Conservation (phyloP, 2,888 invertebrate genomes). For the Epicampocera succincta region DNA sequence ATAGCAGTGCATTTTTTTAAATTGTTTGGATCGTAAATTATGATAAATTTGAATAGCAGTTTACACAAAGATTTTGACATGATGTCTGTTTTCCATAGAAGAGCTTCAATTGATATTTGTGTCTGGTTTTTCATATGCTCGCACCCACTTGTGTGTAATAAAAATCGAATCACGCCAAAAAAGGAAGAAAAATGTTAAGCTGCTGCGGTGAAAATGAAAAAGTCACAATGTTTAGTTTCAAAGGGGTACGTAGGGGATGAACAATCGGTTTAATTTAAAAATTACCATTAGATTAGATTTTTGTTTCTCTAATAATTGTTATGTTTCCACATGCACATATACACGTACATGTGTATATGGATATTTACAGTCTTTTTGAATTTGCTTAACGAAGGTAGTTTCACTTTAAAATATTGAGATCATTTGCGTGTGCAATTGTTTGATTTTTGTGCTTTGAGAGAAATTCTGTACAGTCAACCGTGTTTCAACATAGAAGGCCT, state of each 20-base stretch:
- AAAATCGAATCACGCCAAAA: constrained; percentile 42
- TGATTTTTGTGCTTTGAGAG: not conserved
- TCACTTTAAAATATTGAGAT: constrained; percentile 40
- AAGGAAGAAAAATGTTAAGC: constrained; percentile 3
- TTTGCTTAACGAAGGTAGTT: constrained; percentile 48
- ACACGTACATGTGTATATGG: not conserved
- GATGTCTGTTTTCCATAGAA: constrained; percentile 37
- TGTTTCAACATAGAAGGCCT: constrained; percentile 5
- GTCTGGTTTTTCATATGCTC: constrained; percentile 12
- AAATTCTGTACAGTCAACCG: not conserved
- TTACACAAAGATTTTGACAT: constrained; percentile 29
- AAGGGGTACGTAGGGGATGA: not conserved
- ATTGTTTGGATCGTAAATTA: constrained; percentile 40
- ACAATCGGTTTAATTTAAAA: constrained; percentile 26
- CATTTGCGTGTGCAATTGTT: constrained; percentile 1
- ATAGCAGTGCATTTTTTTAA: constrained; percentile 9
- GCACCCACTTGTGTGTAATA: constrained; percentile 27
- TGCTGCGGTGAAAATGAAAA: not conserved
- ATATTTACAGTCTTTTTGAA: constrained; percentile 3
- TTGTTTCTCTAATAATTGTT: constrained; percentile 18
- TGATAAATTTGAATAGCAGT: constrained; percentile 55
- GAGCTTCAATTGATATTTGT: constrained; percentile 39
- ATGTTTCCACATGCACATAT: constrained; percentile 11
- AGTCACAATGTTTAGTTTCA: constrained; percentile 12
- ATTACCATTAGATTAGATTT: constrained; percentile 33